Evolutionary conservation across 92 coral and sea anemone species (phyloP).

Genomic region (Pocillopora meandrina): DNA sequence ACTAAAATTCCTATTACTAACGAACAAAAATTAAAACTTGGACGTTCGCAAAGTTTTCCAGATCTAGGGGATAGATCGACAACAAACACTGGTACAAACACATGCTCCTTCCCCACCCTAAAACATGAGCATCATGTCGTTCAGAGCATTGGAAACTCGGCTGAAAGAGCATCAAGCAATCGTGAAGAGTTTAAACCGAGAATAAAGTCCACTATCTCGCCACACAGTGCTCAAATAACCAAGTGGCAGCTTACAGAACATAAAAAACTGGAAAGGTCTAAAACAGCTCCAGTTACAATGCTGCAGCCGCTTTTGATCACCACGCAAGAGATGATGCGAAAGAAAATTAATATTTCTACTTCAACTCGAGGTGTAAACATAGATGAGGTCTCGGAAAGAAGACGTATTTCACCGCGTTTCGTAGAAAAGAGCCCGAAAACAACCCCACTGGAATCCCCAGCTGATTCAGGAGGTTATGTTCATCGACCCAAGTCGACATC

Average conservation of each 20-base stretch:
- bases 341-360: constrained; percentile 46
- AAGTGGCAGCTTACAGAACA: constrained; percentile 24
- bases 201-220: not conserved
- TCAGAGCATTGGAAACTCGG: not conserved
- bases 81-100: not conserved
- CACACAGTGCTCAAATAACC: not conserved
- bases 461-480: not conserved
- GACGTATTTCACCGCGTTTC: not conserved
- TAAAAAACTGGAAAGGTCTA: constrained; percentile 68
- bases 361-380: not conserved
- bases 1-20: not conserved
- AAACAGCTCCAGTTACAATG: constrained; percentile 70
- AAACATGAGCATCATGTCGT: not conserved
- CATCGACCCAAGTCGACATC: not conserved
- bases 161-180: not conserved
- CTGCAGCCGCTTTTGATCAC: constrained; percentile 63
- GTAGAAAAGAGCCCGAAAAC: not conserved
- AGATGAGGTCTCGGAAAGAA: constrained; percentile 4
- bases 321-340: constrained; percentile 49
- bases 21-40: constrained; percentile 3
- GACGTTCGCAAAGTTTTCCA: constrained; percentile 40
- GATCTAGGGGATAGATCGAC: constrained; percentile 10
- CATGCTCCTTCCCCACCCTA: constrained; percentile 16
- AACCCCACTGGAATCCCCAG: not conserved
- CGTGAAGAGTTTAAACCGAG: not conserved